Evolutionary conservation across 1,140 invertebrate species (phyloP).

Genomic region (Habropoda laboriosa): DNA sequence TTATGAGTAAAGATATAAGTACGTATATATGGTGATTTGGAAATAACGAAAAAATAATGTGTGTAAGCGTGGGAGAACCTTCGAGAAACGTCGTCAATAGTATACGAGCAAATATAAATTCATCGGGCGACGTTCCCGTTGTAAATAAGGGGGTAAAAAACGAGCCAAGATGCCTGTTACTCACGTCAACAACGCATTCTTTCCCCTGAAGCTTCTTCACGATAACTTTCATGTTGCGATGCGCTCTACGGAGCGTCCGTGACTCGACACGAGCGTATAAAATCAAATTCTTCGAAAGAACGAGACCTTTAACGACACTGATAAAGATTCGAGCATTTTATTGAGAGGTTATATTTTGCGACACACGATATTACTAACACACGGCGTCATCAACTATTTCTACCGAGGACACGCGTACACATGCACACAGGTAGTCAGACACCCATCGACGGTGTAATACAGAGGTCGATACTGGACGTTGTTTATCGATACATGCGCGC

Average conservation of each 20-base stretch:
- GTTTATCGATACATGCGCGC: slow-evolving; percentile 18
- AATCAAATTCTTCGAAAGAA: slow-evolving; percentile 54
- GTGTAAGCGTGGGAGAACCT: background rate
- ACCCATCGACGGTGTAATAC: background rate
- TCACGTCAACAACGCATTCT: slow-evolving; percentile 75
- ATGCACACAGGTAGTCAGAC: slow-evolving; percentile 15
- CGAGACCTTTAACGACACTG: slow-evolving; percentile 1
- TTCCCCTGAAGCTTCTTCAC: slow-evolving; percentile 75
- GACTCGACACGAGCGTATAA: background rate
- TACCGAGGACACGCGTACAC: slow-evolving; percentile 17
- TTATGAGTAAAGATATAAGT: background rate
- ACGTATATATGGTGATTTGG: no score
- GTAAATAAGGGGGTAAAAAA: background rate
- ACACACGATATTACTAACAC: slow-evolving; percentile 30
- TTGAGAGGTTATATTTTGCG: slow-evolving; percentile 56
- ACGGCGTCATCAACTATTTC: slow-evolving; percentile 51
- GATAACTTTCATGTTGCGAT: slow-evolving; percentile 72
- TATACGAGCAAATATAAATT: background rate
- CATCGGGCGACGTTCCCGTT: background rate
- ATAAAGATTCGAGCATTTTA: slow-evolving; percentile 57
- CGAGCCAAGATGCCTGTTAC: slow-evolving; percentile 32
- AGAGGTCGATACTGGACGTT: slow-evolving; percentile 5
- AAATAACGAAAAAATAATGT: background rate
- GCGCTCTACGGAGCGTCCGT: background rate
- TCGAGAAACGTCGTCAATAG: background rate